Percentiles rank a stretch among this genome's conserved stretches.
These are phyloP conservation scores for Dipodomys spectabilis DNA, from an alignment of 2,113 vertebrate species.

Conservation along the genomic window DNA sequence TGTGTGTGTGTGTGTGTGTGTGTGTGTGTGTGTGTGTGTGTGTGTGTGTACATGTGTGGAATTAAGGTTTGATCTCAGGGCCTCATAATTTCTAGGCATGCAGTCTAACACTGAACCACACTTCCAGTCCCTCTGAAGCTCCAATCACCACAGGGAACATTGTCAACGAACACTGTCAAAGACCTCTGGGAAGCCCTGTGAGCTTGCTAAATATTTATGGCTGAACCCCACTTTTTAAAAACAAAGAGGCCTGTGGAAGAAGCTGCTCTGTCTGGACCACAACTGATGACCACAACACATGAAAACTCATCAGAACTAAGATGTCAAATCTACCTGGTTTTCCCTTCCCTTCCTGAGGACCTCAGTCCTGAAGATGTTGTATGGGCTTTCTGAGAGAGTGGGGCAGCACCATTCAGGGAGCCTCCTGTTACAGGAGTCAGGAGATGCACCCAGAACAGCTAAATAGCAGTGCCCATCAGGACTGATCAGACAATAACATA, in stretches of 20 bases:
- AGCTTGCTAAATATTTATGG: neutral
- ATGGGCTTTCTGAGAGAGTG: neutral
- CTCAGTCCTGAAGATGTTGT: too few relatives aligned
- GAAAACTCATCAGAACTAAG: neutral
- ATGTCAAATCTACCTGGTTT: neutral
- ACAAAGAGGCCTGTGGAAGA: neutral
- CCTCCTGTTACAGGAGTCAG: too few relatives aligned
- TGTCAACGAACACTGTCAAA: neutral
- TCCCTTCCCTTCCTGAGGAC: neutral
- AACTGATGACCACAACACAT: neutral
- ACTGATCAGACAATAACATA: too few relatives aligned
- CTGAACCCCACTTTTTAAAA: neutral
- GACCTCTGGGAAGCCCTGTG: neutral
- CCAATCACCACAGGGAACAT: neutral
- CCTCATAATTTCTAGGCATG: too few relatives aligned
- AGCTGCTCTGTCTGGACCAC: neutral
- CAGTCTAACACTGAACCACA: too few relatives aligned
- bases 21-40: too few relatives aligned
- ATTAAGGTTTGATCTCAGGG: too few relatives aligned
- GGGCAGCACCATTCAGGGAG: too few relatives aligned
- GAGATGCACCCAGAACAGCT: neutral
- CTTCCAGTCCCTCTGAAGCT: neutral
- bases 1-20: too few relatives aligned
- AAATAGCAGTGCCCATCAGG: accelerated
- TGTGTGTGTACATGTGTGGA: too few relatives aligned